Percentiles rank a stretch among this genome's conserved stretches.
Evolutionary conservation across 2,113 vertebrate species (phyloP).

Genomic region (Alces alces): DNA sequence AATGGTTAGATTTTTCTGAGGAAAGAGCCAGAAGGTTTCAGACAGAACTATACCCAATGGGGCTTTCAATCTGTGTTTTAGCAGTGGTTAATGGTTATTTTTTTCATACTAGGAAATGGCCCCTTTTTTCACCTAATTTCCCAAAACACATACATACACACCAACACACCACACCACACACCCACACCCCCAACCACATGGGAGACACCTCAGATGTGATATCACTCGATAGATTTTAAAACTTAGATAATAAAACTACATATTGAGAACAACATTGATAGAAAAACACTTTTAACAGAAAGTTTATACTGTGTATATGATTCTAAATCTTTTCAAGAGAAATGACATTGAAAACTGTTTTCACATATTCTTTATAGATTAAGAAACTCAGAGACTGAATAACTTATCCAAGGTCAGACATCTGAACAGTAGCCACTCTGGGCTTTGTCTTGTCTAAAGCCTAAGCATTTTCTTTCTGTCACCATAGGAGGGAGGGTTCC

Average conservation of each 20-base stretch:
- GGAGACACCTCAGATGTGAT: not conserved
- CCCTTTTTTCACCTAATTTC: not conserved
- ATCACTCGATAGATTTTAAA: not conserved
- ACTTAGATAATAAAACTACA: not conserved
- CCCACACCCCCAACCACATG: no score
- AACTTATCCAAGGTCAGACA: not conserved
- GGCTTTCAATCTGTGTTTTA: not conserved
- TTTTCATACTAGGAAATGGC: not conserved
- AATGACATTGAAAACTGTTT: not conserved
- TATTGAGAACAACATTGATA: not conserved
- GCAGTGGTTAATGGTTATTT: not conserved
- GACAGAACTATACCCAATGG: not conserved
- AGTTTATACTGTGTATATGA: not conserved
- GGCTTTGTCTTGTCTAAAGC: not conserved
- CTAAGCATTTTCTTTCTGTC: not conserved
- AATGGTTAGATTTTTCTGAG: not conserved
- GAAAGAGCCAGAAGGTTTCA: not conserved
- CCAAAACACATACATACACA: not conserved
- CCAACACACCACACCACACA: no score
- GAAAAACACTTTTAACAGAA: not conserved
- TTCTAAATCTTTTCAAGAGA: not conserved
- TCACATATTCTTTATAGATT: not conserved
- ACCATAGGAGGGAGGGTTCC: not conserved
- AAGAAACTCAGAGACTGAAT: not conserved
- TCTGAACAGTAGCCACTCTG: no score